Evolutionary conservation across 2,797 vertebrate species (phyloP).

Genomic region (Gambelia wislizenii): DNA sequence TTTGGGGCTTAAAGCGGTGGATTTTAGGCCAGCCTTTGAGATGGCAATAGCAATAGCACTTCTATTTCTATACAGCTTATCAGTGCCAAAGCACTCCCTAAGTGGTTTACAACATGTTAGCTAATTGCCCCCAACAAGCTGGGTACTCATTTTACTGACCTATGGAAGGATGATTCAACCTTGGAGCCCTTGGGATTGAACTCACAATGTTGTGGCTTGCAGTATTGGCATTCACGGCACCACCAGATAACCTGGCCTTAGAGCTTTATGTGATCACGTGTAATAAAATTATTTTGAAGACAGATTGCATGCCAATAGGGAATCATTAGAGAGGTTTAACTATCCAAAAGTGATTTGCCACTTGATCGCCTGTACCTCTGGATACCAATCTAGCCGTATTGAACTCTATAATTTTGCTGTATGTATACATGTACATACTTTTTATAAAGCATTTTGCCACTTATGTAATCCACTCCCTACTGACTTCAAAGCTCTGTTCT

Average conservation of each 20-base stretch:
- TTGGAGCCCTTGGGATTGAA: no score
- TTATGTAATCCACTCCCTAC: neutral
- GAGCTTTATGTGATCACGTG: neutral
- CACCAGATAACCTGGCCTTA: neutral
- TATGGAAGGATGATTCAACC: no score
- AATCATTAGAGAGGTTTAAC: neutral
- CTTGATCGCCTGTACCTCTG: neutral
- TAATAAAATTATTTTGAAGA: neutral
- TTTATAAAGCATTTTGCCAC: constrained; percentile 36
- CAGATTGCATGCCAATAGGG: neutral
- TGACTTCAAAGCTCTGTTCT: neutral
- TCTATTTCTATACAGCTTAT: no score
- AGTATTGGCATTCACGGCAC: no score
- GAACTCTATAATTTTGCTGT: neutral
- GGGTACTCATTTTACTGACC: no score
- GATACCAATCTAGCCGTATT: neutral
- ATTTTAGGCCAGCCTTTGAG: no score
- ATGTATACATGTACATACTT: constrained; percentile 32
- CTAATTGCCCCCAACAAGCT: no score
- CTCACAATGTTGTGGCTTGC: no score
- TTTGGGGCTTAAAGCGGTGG: no score
- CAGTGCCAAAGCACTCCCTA: no score
- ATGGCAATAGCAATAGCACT: no score
- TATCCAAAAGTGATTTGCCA: neutral
- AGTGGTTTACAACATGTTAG: no score